phyloP scores from a whole-genome alignment of 2,113 vertebrate genomes.

The Talpa occidentalis region DNA sequence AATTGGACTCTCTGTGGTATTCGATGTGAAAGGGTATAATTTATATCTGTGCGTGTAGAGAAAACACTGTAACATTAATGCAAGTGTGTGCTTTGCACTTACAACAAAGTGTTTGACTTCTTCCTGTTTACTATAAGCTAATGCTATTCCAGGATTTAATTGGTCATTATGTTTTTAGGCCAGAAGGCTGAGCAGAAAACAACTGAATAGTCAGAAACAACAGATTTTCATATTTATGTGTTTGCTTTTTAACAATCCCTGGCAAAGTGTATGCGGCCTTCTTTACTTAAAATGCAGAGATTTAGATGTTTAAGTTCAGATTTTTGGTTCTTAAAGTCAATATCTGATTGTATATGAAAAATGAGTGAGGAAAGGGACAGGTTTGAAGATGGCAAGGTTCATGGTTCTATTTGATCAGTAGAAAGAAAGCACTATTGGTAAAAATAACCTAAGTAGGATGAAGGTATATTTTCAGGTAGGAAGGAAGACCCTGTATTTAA shows the following conservation, averaged over 20 bases:
- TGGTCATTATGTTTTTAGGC: background rate
- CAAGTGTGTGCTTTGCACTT: background rate
- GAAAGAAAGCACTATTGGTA: background rate
- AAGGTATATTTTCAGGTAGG: background rate
- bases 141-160: background rate
- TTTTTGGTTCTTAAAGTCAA: background rate
- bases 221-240: slow-evolving; percentile 24
- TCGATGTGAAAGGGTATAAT: background rate
- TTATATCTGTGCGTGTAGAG: background rate
- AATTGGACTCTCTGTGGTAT: background rate
- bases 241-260: slow-evolving; percentile 5
- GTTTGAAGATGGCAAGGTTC: background rate
- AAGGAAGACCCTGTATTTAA: background rate
- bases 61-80: background rate
- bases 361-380: background rate
- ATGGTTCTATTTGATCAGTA: background rate
- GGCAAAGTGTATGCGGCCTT: background rate
- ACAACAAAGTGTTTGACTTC: background rate
- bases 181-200: slow-evolving; percentile 30
- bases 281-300: slow-evolving; percentile 3
- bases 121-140: background rate
- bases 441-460: background rate
- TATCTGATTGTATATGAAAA: background rate
- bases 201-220: background rate
- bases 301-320: background rate